These are phyloP conservation scores for Morpho helenor DNA, from an alignment of 2,888 invertebrate genomes.

Conservation along the genomic window DNA sequence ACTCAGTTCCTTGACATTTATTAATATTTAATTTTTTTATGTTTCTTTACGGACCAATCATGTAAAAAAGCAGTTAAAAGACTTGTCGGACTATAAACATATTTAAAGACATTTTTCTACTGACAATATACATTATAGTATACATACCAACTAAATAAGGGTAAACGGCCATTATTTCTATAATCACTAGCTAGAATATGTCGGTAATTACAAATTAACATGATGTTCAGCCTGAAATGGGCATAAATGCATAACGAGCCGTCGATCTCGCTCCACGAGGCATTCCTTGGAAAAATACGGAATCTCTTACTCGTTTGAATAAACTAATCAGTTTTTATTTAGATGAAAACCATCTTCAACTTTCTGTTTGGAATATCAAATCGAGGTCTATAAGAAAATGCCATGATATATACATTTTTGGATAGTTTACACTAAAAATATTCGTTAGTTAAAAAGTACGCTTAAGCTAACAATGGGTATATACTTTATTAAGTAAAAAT, in stretches of 20 bases:
- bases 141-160: conserved; percentile 11
- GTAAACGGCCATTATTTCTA: conserved; percentile 30
- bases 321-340: conserved; percentile 30
- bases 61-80: background rate
- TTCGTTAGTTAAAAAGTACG: too few species aligned
- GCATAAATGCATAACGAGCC: conserved; percentile 41
- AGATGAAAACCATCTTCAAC: background rate
- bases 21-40: conserved; percentile 6
- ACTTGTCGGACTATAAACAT: conserved; percentile 1
- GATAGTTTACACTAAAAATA: too few species aligned
- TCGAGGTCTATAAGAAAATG: too few species aligned
- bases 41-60: conserved; percentile 1
- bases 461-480: too few species aligned
- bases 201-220: conserved; percentile 56
- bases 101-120: conserved; percentile 10
- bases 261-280: conserved; percentile 33
- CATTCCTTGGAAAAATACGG: conserved; percentile 47
- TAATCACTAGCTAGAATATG: conserved; percentile 50
- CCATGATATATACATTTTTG: too few species aligned
- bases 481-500: too few species aligned
- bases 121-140: conserved; percentile 5
- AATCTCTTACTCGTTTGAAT: conserved; percentile 23
- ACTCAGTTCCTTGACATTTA: conserved; percentile 13
- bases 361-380: conserved; percentile 1
- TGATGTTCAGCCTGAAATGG: conserved; percentile 56